Base-by-base conservation (phyloP, 2,113 vertebrate genomes). In the Siphamia tubifer region DNA sequence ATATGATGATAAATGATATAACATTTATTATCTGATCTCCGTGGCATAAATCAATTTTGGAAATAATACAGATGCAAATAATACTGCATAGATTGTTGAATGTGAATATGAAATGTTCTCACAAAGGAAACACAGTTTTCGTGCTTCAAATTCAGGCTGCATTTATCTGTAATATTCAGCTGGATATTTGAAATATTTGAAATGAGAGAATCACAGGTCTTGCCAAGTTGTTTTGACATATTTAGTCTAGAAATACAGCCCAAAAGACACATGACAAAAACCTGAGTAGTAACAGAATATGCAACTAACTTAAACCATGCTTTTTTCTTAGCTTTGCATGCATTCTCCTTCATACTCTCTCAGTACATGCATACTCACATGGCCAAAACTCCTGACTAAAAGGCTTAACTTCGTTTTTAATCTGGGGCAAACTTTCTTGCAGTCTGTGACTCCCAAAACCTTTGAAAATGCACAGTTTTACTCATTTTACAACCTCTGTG, bases 231-330 rank as follows among this genome's bases (percentile, higher is more conserved):
- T 70, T 49, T 8, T 40, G 49, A 57, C 23, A 47, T 44, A 68
- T 71, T 67, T 55, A 76, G 38, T 52, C 38, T 52, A 20, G 43
- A 51, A 62, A 31, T 24, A 36, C 55, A 36, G 27, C 44, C 44
- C 19, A 9, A 15, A 48, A 49, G 36, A 34, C 31, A 31, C 31
- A 13, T 35, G 11, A 45, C 23, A 47, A 13, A 13, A 38, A 48
- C 21, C 4, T 4, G 40, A 57, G 13, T 13, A n/a, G 45, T 45
- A 39, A 28, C 8, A 23, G 23, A 61, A 30, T 17, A 19, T 31
- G 24, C 25, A 34, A n/a, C n/a, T n/a, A 13, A 38, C 35, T 51
- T 31, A 11, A 10, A 43, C 6, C 20, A 47, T n/a, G n/a, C n/a
- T n/a, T n/a, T n/a, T n/a, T n/a, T n/a, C n/a, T n/a, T n/a, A n/a